phyloP scores from a whole-genome alignment of 2,797 vertebrate species.

The Myotis findleyi region DNA sequence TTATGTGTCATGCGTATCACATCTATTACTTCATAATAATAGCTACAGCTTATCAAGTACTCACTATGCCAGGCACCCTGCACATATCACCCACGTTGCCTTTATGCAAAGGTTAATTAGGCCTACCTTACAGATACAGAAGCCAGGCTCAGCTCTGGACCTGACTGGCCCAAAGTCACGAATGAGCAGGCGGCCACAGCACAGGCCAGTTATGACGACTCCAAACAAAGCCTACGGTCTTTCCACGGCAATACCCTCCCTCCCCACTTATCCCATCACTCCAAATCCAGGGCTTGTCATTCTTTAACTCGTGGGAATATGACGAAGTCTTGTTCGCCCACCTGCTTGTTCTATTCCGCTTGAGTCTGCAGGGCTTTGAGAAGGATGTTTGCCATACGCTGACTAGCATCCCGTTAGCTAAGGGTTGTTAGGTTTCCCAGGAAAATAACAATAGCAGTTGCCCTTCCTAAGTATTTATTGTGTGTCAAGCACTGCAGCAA shows the following conservation, averaged over 20 bases:
- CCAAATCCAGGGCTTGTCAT: background rate
- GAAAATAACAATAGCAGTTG: constrained; percentile 18
- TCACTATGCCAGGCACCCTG: background rate
- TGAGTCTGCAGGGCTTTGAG: background rate
- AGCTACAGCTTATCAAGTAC: background rate
- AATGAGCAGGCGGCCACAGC: background rate
- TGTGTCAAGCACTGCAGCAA: background rate
- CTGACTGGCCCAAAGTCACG: background rate
- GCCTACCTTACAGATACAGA: background rate
- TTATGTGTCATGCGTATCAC: background rate
- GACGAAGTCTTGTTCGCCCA: background rate
- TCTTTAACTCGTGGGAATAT: background rate
- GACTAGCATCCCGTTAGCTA: background rate
- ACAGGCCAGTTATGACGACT: background rate
- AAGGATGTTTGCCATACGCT: background rate
- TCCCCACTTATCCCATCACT: background rate
- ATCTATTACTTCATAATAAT: background rate
- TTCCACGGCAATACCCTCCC: background rate
- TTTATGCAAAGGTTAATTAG: background rate
- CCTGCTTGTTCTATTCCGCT: background rate
- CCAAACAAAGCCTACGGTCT: background rate
- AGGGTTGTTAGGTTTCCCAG: background rate
- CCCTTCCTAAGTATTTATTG: background rate
- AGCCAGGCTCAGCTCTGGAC: background rate
- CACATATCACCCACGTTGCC: background rate